Evolutionary conservation across 2,888 invertebrate species (phyloP).

Genomic region (Hypena proboscidalis): DNA sequence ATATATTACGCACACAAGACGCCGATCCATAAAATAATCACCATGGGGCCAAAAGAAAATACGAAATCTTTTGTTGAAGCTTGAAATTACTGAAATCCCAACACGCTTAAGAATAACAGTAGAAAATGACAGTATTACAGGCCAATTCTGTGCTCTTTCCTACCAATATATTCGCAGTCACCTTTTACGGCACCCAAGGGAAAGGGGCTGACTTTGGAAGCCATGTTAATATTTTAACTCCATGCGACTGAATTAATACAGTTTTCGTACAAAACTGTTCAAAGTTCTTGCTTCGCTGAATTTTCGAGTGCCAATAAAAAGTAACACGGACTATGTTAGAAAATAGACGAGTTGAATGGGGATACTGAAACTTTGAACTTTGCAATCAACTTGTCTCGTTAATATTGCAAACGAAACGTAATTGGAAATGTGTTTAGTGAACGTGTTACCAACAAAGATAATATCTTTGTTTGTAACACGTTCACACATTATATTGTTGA

Average conservation of each 20-base stretch:
- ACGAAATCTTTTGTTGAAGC: background rate
- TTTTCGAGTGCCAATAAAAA: conserved; percentile 29
- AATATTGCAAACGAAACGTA: too few species aligned
- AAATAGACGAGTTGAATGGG: background rate
- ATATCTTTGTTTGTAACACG: too few species aligned
- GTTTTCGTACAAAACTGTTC: conserved; percentile 18
- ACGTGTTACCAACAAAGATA: too few species aligned
- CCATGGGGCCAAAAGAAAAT: too few species aligned
- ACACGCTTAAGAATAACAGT: background rate
- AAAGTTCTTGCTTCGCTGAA: conserved; percentile 7
- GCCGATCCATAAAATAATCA: too few species aligned
- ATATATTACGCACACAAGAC: too few species aligned
- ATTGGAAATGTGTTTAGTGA: too few species aligned
- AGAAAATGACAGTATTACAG: background rate
- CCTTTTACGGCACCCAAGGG: conserved; percentile 9
- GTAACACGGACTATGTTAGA: conserved; percentile 14
- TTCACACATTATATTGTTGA: too few species aligned
- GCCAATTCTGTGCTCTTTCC: conserved; percentile 3
- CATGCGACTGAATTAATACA: conserved; percentile 10
- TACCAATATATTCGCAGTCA: conserved; percentile 9
- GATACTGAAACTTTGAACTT: too few species aligned
- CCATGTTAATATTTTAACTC: conserved; percentile 14
- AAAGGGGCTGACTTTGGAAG: conserved; percentile 1
- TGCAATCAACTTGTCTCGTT: too few species aligned
- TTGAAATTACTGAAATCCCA: background rate